These are phyloP conservation scores for Fundulus diaphanus DNA, from an alignment of 2,797 vertebrate genomes.

Conservation along the genomic window DNA sequence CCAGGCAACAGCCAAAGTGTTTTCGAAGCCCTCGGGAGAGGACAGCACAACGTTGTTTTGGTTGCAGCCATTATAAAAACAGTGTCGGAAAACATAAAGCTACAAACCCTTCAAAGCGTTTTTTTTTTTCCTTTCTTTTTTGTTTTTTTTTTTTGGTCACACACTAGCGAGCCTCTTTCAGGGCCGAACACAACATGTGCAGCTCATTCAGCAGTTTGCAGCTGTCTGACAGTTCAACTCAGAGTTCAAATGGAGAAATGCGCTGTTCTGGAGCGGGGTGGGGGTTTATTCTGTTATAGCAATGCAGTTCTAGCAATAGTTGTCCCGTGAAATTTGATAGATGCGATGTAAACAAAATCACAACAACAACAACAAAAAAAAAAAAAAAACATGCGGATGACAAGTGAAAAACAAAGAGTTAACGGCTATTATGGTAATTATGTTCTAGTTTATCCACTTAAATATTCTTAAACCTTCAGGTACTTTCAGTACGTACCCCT, in stretches of 20 bases:
- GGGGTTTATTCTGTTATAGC: not conserved
- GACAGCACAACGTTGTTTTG: not conserved
- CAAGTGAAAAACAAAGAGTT: not conserved
- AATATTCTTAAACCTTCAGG: no score
- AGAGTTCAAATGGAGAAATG: not conserved
- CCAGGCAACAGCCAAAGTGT: not conserved
- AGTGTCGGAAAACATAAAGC: not conserved
- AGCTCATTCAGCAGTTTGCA: slow-evolving; percentile 1
- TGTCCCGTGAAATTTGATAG: not conserved
- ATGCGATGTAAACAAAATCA: not conserved
- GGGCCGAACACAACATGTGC: not conserved
- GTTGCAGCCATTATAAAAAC: not conserved
- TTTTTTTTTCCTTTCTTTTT: not conserved
- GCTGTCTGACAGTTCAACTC: slow-evolving; percentile 1
- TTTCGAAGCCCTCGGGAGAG: not conserved
- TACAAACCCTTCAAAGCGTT: not conserved
- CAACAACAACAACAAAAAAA: no score
- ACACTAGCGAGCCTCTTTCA: not conserved
- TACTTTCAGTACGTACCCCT: not conserved
- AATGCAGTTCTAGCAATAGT: not conserved
- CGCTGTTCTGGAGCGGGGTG: not conserved
- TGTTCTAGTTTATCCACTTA: not conserved
- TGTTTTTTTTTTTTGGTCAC: not conserved
- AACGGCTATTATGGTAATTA: not conserved
- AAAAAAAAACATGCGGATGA: no score